These are phyloP conservation scores for Leptinotarsa texana DNA, from an alignment of 1,140 invertebrate genomes.

Conservation along the genomic window DNA sequence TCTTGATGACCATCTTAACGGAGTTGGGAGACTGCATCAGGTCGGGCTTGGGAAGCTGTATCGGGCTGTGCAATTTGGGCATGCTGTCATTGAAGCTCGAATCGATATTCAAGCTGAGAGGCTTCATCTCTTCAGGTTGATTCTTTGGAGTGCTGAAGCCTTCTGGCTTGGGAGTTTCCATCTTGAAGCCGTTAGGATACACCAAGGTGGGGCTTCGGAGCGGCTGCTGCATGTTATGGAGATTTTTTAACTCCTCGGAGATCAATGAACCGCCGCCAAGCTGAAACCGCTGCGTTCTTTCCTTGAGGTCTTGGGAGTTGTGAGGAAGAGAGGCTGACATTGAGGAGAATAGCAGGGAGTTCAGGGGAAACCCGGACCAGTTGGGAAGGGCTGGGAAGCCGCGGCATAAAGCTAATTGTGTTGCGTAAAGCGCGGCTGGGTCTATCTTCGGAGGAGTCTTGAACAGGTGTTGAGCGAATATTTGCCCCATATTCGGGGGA, in stretches of 20 bases:
- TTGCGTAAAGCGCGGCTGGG: conserved; percentile 60
- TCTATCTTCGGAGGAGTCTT: conserved; percentile 64
- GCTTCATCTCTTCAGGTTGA: conserved; percentile 48
- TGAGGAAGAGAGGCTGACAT: conserved; percentile 59
- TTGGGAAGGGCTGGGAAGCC: conserved; percentile 55
- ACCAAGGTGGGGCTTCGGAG: background rate
- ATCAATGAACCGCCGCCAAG: conserved; percentile 69
- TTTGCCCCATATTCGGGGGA: conserved; percentile 57
- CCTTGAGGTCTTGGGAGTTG: conserved; percentile 66
- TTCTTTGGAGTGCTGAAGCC: conserved; percentile 18
- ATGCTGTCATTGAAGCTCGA: conserved; percentile 37
- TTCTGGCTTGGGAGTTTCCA: conserved; percentile 29
- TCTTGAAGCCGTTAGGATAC: conserved; percentile 33
- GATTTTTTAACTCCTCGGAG: conserved; percentile 56
- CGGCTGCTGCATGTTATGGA: conserved; percentile 12
- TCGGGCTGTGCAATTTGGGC: conserved; percentile 47
- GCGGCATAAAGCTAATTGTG: conserved; percentile 60
- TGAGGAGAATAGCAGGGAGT: conserved; percentile 60
- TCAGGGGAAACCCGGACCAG: conserved; percentile 58
- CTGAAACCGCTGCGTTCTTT: conserved; percentile 66
- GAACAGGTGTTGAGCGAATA: conserved; percentile 65
- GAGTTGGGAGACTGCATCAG: conserved; percentile 62
- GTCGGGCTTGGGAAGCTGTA: conserved; percentile 42
- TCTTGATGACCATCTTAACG: conserved; percentile 88
- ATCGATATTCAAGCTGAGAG: conserved; percentile 46